Evolutionary conservation across 2,797 vertebrate genomes (phyloP), one percentile per base, ranked within the genome.

Genomic region (Adelosebastes latens): DNA sequence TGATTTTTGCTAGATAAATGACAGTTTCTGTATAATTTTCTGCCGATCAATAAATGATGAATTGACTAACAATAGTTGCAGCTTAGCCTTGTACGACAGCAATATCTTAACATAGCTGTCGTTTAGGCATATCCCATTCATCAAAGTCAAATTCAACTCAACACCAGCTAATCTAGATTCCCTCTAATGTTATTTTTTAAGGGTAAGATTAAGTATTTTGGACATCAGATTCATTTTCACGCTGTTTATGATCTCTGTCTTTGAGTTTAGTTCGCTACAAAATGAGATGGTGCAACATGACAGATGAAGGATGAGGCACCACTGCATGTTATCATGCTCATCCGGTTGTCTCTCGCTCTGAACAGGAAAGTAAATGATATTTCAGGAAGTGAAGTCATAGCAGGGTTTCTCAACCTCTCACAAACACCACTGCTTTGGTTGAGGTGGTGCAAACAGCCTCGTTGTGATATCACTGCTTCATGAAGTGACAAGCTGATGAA

Each of bases 361-460:
- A 88, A 90, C 89, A 91, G 88, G 88, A 93, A 94, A 90, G 78
- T 22, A 72, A 86, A 56, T 66, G 29, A 85, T 65, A 66, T 89
- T 82, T 86, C 84, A 92, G 91, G 92, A 93, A 93, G 81, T 91
- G 77, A 88, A 60, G 83, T 92, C 83, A 91, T 72, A 81, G 64
- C 56, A 53, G 6, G 3, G 63, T 89, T 88, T 84, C 74, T 81
- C 34, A 89, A 88, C 74, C n/a, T 42, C 36, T 74, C 25, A 65
- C 11, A 2, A 77, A 65, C 56, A n/a, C 1, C 2, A 4, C 16
- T 27, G 32, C 34, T 61, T 6, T 3, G 11, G 36, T 59, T 34
- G 63, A 77, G 20, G 16, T 27, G 25, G 11, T 39, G 36, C 32
- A 69, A 25, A 18, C 16, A 24, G 31, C 24, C 36, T 20, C 27